These are phyloP conservation scores for Watsonalla cultraria DNA, from an alignment of 2,888 invertebrate genomes.

Conservation along the genomic window DNA sequence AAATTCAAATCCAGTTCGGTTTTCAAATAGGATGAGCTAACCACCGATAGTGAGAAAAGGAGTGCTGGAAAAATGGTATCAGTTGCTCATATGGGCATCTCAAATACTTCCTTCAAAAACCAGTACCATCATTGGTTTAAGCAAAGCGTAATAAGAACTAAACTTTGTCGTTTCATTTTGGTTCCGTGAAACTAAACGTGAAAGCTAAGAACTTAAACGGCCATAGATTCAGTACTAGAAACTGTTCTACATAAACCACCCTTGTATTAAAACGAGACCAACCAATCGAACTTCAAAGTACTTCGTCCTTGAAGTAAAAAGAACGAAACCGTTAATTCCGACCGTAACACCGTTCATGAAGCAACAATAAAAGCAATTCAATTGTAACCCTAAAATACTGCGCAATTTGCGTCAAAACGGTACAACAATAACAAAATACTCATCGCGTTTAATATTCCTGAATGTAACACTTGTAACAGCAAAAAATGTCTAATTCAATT, in stretches of 20 bases:
- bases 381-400: conserved; percentile 12
- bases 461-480: conserved; percentile 22
- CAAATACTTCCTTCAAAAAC: too few species aligned
- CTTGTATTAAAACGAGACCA: too few species aligned
- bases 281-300: not conserved
- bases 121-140: too few species aligned
- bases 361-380: not conserved
- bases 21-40: too few species aligned
- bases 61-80: too few species aligned
- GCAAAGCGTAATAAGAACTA: too few species aligned
- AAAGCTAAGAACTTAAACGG: not conserved
- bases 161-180: too few species aligned
- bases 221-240: not conserved
- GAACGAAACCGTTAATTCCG: not conserved
- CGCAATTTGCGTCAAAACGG: conserved; percentile 18
- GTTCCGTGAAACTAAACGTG: too few species aligned
- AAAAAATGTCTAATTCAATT: conserved; percentile 33
- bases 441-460: conserved; percentile 23
- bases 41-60: too few species aligned
- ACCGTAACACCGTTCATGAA: not conserved
- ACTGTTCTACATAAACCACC: not conserved
- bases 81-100: too few species aligned
- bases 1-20: too few species aligned
- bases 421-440: conserved; percentile 24
- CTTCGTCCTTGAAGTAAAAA: not conserved